These are phyloP conservation scores for Apteryx owenii DNA, from an alignment of 2,113 vertebrate genomes.

Conservation along the genomic window DNA sequence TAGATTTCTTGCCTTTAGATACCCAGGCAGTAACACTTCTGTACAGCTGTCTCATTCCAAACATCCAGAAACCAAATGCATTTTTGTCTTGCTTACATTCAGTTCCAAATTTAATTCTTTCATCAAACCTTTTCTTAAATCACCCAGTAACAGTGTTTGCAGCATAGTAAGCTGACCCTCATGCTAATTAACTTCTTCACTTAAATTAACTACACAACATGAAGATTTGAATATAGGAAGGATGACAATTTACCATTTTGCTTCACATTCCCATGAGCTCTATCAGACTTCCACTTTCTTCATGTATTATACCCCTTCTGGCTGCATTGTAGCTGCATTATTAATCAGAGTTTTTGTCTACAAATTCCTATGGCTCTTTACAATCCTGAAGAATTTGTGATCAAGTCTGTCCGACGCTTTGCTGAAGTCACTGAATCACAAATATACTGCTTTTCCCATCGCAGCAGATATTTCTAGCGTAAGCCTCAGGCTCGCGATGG, in stretches of 20 bases:
- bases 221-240: not conserved
- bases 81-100: not conserved
- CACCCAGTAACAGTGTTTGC: not conserved
- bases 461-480: not conserved
- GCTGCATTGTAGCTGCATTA: not conserved
- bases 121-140: not conserved
- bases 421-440: not conserved
- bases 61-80: not conserved
- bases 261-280: fast-evolving
- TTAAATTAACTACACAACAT: not conserved
- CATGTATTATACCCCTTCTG: fast-evolving
- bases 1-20: not conserved
- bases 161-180: not conserved
- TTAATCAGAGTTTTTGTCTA: not conserved
- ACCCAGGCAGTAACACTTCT: not conserved
- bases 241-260: not conserved
- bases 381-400: not conserved
- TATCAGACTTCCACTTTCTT: not conserved
- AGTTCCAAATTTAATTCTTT: not conserved
- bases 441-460: not conserved
- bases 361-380: not conserved
- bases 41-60: not conserved
- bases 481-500: not conserved
- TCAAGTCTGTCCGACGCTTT: not conserved
- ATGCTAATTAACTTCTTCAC: not conserved